Evolutionary conservation across 2,113 vertebrate genomes (phyloP).

Genomic region (Halcyon malimbica): DNA sequence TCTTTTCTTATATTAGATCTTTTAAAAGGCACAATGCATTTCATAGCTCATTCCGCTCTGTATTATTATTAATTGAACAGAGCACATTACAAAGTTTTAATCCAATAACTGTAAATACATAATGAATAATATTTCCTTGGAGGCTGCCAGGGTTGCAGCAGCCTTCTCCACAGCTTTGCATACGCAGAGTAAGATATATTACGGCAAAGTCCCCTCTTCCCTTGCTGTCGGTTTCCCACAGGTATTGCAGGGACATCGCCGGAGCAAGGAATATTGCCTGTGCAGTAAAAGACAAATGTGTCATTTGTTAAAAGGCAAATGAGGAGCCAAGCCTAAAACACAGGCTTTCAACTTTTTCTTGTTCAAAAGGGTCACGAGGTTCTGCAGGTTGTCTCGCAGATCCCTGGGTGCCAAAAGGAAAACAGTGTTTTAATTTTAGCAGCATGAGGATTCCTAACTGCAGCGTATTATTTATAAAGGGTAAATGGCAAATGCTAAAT

Average conservation of each 20-base stretch:
- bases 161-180: not conserved
- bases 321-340: not conserved
- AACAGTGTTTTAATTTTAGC: conserved; percentile 50
- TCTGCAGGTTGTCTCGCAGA: not conserved
- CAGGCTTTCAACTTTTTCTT: conserved; percentile 15
- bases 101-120: conserved; percentile 77
- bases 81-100: conserved; percentile 75
- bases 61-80: conserved; percentile 81
- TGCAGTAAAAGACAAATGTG: conserved; percentile 16
- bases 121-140: conserved; percentile 74
- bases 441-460: conserved; percentile 8
- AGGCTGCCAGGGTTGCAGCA: conserved; percentile 40
- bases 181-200: conserved; percentile 12
- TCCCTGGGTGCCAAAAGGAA: conserved; percentile 6
- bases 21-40: conserved; percentile 76
- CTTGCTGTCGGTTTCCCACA: not conserved
- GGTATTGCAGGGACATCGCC: not conserved
- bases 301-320: conserved; percentile 36
- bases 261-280: not conserved
- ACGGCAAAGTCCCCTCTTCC: not conserved
- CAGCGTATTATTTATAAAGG: conserved; percentile 47
- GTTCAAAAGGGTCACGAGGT: not conserved
- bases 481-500: conserved; percentile 44
- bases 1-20: conserved; percentile 78
- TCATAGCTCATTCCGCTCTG: conserved; percentile 63